Evolutionary conservation across 2,888 invertebrate genomes (phyloP).

Genomic region (Cephus nigrinus): DNA sequence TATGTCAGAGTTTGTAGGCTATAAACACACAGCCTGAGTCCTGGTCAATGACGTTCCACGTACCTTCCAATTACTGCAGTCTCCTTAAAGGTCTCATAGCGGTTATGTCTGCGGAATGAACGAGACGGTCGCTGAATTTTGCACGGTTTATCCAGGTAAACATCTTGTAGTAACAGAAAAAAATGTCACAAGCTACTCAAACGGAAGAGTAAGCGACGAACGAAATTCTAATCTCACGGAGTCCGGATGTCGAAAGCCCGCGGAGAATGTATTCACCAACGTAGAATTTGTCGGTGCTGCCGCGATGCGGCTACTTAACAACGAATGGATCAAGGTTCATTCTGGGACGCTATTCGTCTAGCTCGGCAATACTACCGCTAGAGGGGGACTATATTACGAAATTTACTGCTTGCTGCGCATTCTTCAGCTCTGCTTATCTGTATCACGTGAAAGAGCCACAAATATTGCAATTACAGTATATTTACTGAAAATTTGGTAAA

Average conservation of each 20-base stretch:
- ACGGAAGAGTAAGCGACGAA: slow-evolving; percentile 59
- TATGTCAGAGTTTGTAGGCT: slow-evolving; percentile 63
- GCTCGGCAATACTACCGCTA: not conserved
- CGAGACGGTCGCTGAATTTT: slow-evolving; percentile 55
- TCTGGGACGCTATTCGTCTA: not conserved
- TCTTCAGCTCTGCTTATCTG: not conserved
- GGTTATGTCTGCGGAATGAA: slow-evolving; percentile 52
- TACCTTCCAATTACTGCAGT: slow-evolving; percentile 54
- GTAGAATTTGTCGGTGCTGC: not conserved
- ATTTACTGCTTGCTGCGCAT: not conserved
- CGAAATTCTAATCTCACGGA: slow-evolving; percentile 54
- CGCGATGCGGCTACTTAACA: not conserved
- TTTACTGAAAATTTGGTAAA: not conserved
- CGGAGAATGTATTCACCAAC: not conserved
- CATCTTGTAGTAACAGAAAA: slow-evolving; percentile 69
- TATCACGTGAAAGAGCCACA: not conserved
- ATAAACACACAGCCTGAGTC: slow-evolving; percentile 55
- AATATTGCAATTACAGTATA: not conserved
- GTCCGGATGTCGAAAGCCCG: slow-evolving; percentile 20
- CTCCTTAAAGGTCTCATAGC: slow-evolving; percentile 52
- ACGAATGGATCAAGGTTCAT: not conserved
- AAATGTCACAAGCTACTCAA: slow-evolving; percentile 63
- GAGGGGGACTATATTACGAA: not conserved
- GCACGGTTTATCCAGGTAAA: slow-evolving; percentile 68
- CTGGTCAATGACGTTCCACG: slow-evolving; percentile 35